These are phyloP conservation scores for Pangasius macronema DNA, from an alignment of 2,797 vertebrate species.

Conservation along the genomic window DNA sequence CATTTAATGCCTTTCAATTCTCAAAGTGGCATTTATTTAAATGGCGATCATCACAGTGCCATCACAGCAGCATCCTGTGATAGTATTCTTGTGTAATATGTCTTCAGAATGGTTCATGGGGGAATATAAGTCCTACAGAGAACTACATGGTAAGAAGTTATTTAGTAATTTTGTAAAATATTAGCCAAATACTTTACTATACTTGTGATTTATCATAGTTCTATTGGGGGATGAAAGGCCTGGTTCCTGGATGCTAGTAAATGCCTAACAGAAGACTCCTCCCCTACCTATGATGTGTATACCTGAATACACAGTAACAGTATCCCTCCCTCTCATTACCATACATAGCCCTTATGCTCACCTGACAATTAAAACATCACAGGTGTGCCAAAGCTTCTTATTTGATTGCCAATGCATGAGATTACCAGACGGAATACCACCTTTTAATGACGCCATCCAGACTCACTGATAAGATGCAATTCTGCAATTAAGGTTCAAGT, in stretches of 20 bases:
- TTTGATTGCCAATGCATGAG: conserved; percentile 60
- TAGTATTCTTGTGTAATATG: conserved; percentile 13
- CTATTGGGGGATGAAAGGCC: conserved; percentile 36
- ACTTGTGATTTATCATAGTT: conserved; percentile 59
- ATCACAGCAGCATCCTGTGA: conserved; percentile 4
- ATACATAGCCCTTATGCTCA: not conserved
- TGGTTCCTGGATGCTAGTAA: conserved; percentile 29
- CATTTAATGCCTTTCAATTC: conserved; percentile 33
- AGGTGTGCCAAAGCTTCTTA: conserved; percentile 46
- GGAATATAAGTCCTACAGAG: conserved; percentile 9
- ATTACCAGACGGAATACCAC: conserved; percentile 54
- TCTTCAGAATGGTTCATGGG: conserved; percentile 22
- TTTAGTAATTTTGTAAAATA: conserved; percentile 27
- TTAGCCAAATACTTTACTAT: not conserved
- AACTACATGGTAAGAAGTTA: conserved; percentile 30
- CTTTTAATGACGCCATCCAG: conserved; percentile 72
- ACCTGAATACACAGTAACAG: not conserved
- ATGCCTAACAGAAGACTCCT: conserved; percentile 34
- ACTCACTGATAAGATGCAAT: conserved; percentile 69
- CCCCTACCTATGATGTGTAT: conserved; percentile 9
- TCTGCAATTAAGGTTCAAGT: conserved; percentile 74
- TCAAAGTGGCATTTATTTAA: conserved; percentile 36
- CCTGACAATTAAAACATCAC: not conserved
- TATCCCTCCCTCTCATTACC: not conserved
- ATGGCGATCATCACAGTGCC: conserved; percentile 25